Conservation (phyloP, 2,888 invertebrate species). For the Coleophora deauratella region DNA sequence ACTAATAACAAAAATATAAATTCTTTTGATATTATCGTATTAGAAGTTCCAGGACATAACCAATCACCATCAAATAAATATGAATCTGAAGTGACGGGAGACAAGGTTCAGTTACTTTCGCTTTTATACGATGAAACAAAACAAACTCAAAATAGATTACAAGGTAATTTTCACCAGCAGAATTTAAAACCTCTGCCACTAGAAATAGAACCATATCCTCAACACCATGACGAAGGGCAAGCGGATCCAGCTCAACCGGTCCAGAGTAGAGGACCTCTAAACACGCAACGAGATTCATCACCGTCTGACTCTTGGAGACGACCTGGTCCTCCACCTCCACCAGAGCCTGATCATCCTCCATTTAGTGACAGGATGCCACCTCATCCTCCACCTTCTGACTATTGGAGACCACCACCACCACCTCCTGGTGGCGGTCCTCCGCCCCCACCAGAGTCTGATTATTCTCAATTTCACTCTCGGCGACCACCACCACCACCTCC, state of each 20-base stretch:
- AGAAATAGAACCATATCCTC: not conserved
- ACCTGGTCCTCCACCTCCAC: slow-evolving; percentile 14
- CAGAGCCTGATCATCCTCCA: slow-evolving; percentile 5
- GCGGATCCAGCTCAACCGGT: not conserved
- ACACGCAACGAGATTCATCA: too few species aligned
- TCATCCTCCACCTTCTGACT: slow-evolving; percentile 12
- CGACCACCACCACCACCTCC: slow-evolving; percentile 4
- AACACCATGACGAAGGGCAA: slow-evolving; percentile 7
- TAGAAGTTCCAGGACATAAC: too few species aligned
- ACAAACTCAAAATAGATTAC: not conserved
- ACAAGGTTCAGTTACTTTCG: too few species aligned
- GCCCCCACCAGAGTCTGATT: not conserved
- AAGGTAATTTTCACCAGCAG: not conserved
- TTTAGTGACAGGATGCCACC: slow-evolving; percentile 4
- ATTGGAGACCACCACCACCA: slow-evolving; percentile 6
- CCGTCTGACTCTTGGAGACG: not conserved
- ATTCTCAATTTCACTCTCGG: slow-evolving; percentile 1
- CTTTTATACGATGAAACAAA: too few species aligned
- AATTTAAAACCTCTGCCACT: not conserved
- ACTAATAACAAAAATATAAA: too few species aligned
- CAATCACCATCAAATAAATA: too few species aligned
- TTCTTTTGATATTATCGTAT: too few species aligned
- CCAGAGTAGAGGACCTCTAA: too few species aligned
- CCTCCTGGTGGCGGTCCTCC: not conserved
- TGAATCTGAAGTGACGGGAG: too few species aligned